A percentile compares a stretch with the other conserved stretches of the same genome.
These are phyloP conservation scores for Bolinopsis microptera DNA, from an alignment of 37 sponge, comb jelly and placozoan genomes.

Conservation along the genomic window DNA sequence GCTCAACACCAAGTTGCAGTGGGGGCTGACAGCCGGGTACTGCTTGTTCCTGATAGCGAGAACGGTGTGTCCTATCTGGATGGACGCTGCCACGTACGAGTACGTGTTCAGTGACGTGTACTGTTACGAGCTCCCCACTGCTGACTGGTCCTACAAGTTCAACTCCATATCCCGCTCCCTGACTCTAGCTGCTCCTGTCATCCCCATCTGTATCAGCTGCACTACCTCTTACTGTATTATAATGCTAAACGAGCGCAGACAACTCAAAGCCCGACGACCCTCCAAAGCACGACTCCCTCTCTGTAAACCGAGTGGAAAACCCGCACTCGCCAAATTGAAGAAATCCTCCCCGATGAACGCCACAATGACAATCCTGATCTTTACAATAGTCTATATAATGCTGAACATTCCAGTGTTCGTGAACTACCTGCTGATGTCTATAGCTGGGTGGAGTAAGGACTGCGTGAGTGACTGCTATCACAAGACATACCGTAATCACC, in stretches of 20 bases:
- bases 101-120: slow-evolving; percentile 58
- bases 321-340: not conserved
- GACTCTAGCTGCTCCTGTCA: slow-evolving; percentile 57
- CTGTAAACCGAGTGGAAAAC: not conserved
- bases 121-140: slow-evolving; percentile 59
- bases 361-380: slow-evolving; percentile 62
- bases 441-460: slow-evolving; percentile 62
- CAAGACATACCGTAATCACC: slow-evolving; percentile 6
- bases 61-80: not conserved
- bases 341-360: not conserved
- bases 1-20: not conserved
- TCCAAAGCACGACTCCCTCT: not conserved
- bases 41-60: not conserved
- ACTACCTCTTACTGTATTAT: slow-evolving; percentile 43
- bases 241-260: slow-evolving; percentile 34
- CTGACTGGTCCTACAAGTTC: slow-evolving; percentile 62
- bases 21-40: not conserved
- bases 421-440: slow-evolving; percentile 58
- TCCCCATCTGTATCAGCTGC: slow-evolving; percentile 59
- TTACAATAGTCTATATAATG: slow-evolving; percentile 33
- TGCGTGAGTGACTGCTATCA: slow-evolving; percentile 49
- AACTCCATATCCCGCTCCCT: slow-evolving; percentile 63
- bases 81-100: slow-evolving; percentile 36
- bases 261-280: not conserved
- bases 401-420: slow-evolving; percentile 61